A percentile compares a stretch with the other conserved stretches of the same genome.
Conservation (phyloP, 1,140 invertebrate species). For the Akabosia matsudoensis region DNA sequence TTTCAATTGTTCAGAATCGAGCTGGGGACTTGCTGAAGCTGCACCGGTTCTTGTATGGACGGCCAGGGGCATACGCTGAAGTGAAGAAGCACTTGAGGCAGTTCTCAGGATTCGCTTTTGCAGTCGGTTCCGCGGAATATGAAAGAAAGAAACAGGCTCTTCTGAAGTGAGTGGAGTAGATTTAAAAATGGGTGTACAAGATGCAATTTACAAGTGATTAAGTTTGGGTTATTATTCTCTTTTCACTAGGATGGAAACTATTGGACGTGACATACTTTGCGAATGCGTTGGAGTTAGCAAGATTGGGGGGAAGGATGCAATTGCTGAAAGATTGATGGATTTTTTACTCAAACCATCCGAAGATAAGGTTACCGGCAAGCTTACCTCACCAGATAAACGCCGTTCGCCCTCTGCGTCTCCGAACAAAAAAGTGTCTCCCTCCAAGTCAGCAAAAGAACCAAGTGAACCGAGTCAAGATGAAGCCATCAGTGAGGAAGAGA, state of each 20-base stretch:
- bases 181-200: no score
- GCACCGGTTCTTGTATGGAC: constrained; percentile 36
- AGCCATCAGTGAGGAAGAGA: no score
- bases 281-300: constrained; percentile 28
- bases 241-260: constrained; percentile 14
- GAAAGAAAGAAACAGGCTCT: constrained; percentile 24
- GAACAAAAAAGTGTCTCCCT: no score
- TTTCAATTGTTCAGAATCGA: constrained; percentile 28
- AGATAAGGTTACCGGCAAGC: no score
- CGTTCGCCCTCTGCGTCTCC: no score
- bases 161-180: constrained; percentile 26
- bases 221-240: no score
- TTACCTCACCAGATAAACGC: no score
- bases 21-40: constrained; percentile 31
- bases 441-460: no score
- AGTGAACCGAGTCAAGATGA: no score
- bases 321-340: constrained; percentile 37
- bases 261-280: constrained; percentile 29
- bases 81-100: constrained; percentile 40
- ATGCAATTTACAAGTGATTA: no score
- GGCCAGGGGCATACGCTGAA: constrained; percentile 30
- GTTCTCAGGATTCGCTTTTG: constrained; percentile 44
- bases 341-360: constrained; percentile 37
- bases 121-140: constrained; percentile 29
- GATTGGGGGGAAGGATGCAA: constrained; percentile 26